Base-by-base conservation (phyloP, 1,140 invertebrate genomes). In the Drosophila littoralis region DNA sequence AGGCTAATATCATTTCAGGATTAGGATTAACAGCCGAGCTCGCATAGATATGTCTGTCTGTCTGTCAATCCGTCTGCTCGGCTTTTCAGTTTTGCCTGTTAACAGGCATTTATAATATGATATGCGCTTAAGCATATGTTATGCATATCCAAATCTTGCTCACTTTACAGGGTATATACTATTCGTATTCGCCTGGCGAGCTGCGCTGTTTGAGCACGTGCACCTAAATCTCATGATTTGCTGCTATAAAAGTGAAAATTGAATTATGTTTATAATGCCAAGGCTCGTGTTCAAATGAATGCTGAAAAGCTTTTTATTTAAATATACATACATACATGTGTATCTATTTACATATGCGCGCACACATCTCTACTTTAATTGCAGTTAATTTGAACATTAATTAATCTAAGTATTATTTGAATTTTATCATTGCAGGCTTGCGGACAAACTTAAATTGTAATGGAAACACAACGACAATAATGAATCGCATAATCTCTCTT, bases 371-470 rank as follows among this genome's bases (percentile, higher is more conserved):
- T 13, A 54, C 10, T 17, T 48, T 33, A 59, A 46, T 59, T 33
- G 42, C 15, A 35, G 5, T 35, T 42, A 58, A 67, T 28, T 36
- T 36, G 17, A 48, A 17, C 52, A 38, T 58, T 58, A 58, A 58
- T 67, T 58, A 57, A 67, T 50, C 33, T 6, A 58, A 67, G 28
- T 46, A 55, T 35, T 28, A 43, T 57, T 71, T 57, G 42, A 12
- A 57, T 35, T 57, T 7, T 65, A 33, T 71, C 68, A 22, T 71
- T 71, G 43, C 68, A 71, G 68, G 10, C 28, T 42, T 57, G 68
- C 64, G 52, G 28, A 71, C 51, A 57, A 65, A 71, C 51, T 71
- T 71, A 28, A 57, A 65, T 70, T 70, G 67, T 38, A 55, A 70
- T 55, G 50, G 50, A 45, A 63, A 17, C 33, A 8, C 60, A 15